Evolutionary conservation across 1,140 invertebrate genomes (phyloP).

Genomic region (Lordiphosa stackelbergi): DNA sequence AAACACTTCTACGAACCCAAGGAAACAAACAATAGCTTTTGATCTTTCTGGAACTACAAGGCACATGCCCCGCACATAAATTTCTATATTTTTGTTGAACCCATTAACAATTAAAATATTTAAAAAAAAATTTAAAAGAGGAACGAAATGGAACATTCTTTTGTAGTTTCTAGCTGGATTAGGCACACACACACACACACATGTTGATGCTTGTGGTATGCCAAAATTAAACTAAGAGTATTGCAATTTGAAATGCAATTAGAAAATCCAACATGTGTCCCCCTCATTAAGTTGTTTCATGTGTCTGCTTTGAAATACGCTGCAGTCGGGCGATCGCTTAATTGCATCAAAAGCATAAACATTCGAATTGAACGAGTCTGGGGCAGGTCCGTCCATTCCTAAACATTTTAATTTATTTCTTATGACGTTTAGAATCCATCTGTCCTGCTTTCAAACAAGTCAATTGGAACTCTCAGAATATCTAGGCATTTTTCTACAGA

Average conservation of each 20-base stretch:
- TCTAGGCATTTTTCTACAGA: no score
- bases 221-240: no score
- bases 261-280: background rate
- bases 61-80: slow-evolving; percentile 15
- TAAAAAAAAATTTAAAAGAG: slow-evolving; percentile 25
- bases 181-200: background rate
- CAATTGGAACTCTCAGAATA: no score
- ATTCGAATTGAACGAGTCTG: slow-evolving; percentile 14
- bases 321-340: slow-evolving; percentile 19
- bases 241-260: background rate
- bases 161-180: slow-evolving; percentile 1
- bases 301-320: no score
- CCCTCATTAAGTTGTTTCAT: background rate
- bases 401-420: no score
- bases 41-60: slow-evolving; percentile 20
- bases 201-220: slow-evolving; percentile 1
- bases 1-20: background rate
- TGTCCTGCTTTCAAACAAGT: no score
- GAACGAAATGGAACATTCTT: slow-evolving; percentile 8
- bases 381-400: no score
- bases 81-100: slow-evolving; percentile 18
- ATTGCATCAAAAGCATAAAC: slow-evolving; percentile 43
- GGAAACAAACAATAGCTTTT: slow-evolving; percentile 35
- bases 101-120: slow-evolving; percentile 42
- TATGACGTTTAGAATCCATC: no score